Conservation (phyloP, 2,797 vertebrate genomes). For the Sorex maritimensis region DNA sequence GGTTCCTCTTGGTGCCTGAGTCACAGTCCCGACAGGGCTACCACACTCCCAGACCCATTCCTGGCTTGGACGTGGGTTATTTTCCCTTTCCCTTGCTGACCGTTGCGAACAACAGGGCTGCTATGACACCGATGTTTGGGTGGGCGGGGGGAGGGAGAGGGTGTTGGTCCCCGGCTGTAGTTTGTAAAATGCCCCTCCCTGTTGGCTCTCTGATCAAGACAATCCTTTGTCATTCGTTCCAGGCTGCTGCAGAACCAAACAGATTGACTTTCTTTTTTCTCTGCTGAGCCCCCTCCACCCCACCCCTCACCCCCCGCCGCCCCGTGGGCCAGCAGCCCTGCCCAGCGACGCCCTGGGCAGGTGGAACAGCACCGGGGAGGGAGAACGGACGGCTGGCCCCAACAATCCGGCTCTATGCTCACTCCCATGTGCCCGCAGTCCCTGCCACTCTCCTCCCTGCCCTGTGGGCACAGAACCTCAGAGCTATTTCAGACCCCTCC, state of each 20-base stretch:
- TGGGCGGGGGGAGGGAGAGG: too few relatives aligned
- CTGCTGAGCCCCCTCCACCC: neutral
- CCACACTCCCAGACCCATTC: neutral
- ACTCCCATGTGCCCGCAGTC: neutral
- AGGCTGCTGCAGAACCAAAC: neutral
- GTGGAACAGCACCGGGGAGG: neutral
- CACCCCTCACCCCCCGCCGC: too few relatives aligned
- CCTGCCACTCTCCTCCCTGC: slow-evolving; percentile 5
- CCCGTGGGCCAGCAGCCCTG: neutral
- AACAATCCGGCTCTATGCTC: slow-evolving; percentile 52
- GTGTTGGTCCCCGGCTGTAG: neutral
- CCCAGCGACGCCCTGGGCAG: slow-evolving; percentile 22
- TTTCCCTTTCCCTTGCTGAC: neutral
- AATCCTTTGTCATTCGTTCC: neutral
- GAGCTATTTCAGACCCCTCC: slow-evolving; percentile 75
- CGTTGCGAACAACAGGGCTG: neutral
- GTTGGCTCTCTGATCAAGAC: neutral
- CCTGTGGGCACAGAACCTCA: slow-evolving; percentile 65
- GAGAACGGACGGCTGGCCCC: neutral
- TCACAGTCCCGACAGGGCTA: neutral
- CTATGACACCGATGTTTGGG: neutral
- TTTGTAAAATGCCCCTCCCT: neutral
- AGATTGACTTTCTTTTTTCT: neutral
- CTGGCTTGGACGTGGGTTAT: neutral
- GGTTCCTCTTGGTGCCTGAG: neutral